Conservation (phyloP, 2,113 vertebrate genomes). For the Eptesicus fuscus region DNA sequence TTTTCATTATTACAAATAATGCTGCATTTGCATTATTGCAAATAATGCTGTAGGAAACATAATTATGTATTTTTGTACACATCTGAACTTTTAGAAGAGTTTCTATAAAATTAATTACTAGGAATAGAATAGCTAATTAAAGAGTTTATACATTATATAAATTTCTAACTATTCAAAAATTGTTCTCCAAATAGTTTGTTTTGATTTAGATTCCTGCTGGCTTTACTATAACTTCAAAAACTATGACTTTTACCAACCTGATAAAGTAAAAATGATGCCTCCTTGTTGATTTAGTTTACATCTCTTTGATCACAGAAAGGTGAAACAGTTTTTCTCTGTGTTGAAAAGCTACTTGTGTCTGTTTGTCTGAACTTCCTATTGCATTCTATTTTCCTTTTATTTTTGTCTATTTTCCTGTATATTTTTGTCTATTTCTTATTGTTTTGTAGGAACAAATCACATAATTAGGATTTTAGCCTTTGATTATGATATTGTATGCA, state of each 20-base stretch:
- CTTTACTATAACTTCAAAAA: background rate
- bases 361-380: background rate
- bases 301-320: background rate
- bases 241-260: background rate
- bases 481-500: background rate
- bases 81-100: background rate
- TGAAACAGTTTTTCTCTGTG: background rate
- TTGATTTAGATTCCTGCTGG: background rate
- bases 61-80: background rate
- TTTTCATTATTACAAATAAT: background rate
- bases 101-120: background rate
- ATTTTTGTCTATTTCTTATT: background rate
- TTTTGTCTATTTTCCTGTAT: no score
- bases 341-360: background rate
- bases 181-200: background rate
- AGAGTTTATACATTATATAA: background rate
- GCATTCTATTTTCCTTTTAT: background rate
- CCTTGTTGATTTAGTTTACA: background rate
- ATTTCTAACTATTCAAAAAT: background rate
- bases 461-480: background rate
- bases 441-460: background rate
- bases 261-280: background rate
- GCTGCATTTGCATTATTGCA: background rate
- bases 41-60: background rate
- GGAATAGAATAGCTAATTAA: background rate